Evolutionary conservation across 2,113 vertebrate species (phyloP), one percentile per base, ranked within the genome.

Genomic region (Mobula hypostoma): DNA sequence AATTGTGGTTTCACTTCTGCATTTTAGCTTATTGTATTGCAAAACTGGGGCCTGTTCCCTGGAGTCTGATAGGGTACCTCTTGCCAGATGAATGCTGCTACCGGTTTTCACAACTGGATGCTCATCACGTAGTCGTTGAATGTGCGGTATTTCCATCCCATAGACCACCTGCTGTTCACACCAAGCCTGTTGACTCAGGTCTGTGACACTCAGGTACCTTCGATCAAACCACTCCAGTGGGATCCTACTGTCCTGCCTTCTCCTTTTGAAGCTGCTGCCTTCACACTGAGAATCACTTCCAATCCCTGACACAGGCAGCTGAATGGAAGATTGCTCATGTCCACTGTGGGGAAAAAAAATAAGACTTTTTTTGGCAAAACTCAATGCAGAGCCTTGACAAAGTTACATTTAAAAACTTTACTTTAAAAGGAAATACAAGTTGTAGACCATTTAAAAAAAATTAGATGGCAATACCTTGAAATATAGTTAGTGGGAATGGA

Each of bases 91-190:
- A 77, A 97, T 96, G 56, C 95, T 96, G 36, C 95, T 94, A 79
- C 97, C 97, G 0, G 94, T 94, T 19, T 95, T 95, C 90, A 96
- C 87, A 70, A 95, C 94, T 7, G 93, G 68, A 2, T 95, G 95
- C 94, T 97, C 95, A 14, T 95, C 95, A 0, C 95, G 85, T 94
- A 94, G 95, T 61, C 95, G 94, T 12, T 94, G 90, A 76, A 96
- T 32, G 8, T 66, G 94, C 40, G 97, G 97, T 48, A 95, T 79
- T 66, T 96, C 95, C 82, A 96, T 95, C 14, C 95, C 95, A 82
- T 96, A 97, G 7, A 95, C 94, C 68, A 96, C 95, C 91, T 97
- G 96, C 94, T 97, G 95, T 95, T 97, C 97, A 94, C 97, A 97
- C 97, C 97, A 97, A 19, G 95, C 94, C 95, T 97, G 97, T 40